Evolutionary conservation across 2,888 invertebrate species (phyloP).

Genomic region (Agrochola circellaris): DNA sequence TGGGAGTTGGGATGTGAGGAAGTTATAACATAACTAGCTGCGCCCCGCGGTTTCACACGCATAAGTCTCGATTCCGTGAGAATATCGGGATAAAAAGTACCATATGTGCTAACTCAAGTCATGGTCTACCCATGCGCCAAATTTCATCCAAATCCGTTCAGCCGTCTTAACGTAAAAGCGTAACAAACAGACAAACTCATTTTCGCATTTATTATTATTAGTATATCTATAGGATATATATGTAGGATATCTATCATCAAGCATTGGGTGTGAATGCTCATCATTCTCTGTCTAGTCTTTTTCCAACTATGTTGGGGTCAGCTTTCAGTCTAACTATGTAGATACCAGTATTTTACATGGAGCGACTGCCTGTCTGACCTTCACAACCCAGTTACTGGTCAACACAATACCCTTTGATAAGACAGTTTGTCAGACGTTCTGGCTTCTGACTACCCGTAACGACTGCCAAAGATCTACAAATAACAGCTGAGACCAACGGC

Average conservation of each 20-base stretch:
- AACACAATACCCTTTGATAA: not conserved
- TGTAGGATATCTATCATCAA: not conserved
- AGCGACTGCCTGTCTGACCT: not conserved
- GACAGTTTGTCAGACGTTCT: not conserved
- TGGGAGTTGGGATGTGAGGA: not conserved
- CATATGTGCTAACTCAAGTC: too few species aligned
- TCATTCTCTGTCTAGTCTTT: not conserved
- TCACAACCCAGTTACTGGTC: not conserved
- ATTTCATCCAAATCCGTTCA: too few species aligned
- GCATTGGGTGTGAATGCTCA: not conserved
- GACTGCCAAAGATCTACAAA: not conserved
- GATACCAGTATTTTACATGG: not conserved
- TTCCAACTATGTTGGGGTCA: too few species aligned
- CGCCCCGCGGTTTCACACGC: too few species aligned
- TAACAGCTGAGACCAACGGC: not conserved
- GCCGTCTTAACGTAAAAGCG: too few species aligned
- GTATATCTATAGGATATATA: too few species aligned
- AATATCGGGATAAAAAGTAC: too few species aligned
- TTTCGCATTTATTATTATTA: too few species aligned
- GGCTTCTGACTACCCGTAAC: not conserved
- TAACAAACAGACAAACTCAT: too few species aligned
- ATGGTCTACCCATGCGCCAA: too few species aligned
- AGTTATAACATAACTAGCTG: not conserved
- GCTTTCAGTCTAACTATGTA: not conserved
- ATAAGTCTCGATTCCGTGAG: too few species aligned